phyloP scores from a whole-genome alignment of 2,113 vertebrate species.

The Caranx ignobilis region DNA sequence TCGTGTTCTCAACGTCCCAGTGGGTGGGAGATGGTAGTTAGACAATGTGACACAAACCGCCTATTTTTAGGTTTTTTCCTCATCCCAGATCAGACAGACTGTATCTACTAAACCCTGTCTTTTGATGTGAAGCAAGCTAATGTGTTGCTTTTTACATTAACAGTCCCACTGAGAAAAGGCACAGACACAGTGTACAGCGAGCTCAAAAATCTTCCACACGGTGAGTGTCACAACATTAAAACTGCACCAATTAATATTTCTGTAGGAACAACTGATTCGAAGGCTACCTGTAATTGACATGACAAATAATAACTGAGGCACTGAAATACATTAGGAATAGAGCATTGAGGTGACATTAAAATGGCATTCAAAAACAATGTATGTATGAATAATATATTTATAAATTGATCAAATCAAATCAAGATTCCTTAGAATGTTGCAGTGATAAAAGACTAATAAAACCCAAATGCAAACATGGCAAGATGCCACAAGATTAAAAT shows the following conservation, averaged over 20 bases:
- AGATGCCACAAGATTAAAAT: too few species aligned
- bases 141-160: constrained; percentile 43
- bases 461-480: too few species aligned
- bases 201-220: constrained; percentile 77
- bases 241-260: not conserved
- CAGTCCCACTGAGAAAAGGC: constrained; percentile 81
- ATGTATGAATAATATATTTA: too few species aligned
- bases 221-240: constrained; percentile 68
- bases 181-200: constrained; percentile 86
- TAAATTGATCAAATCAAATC: too few species aligned
- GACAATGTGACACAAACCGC: constrained; percentile 11
- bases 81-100: constrained; percentile 31
- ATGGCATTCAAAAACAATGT: too few species aligned
- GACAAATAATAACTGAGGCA: not conserved
- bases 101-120: constrained; percentile 32
- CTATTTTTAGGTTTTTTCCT: constrained; percentile 43
- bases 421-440: too few species aligned
- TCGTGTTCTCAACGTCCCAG: constrained; percentile 16
- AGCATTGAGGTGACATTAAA: too few species aligned
- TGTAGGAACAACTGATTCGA: not conserved
- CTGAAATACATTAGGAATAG: too few species aligned
- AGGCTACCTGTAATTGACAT: too few species aligned
- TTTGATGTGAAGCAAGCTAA: constrained; percentile 53
- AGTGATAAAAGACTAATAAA: too few species aligned
- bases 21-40: constrained; percentile 13